These are phyloP conservation scores for Coecobrya sp. DNA, from an alignment of 2,888 invertebrate species.

Conservation along the genomic window DNA sequence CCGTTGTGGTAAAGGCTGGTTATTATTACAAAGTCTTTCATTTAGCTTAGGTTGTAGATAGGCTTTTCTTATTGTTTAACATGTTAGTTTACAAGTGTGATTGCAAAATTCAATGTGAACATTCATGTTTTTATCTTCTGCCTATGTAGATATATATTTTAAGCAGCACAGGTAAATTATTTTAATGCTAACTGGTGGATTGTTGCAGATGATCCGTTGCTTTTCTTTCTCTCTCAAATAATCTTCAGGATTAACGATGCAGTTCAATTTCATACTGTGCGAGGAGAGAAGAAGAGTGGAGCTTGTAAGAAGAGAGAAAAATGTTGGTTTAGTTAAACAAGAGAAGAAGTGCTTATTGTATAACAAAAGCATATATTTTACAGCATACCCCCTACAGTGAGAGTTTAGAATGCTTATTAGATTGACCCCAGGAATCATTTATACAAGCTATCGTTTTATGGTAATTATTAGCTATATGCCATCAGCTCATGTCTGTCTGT, in stretches of 20 bases:
- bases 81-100: too few relatives aligned
- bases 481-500: background rate
- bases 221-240: background rate
- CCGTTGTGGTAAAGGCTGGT: too few relatives aligned
- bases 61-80: too few relatives aligned
- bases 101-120: too few relatives aligned
- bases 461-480: constrained; percentile 81
- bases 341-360: constrained; percentile 31
- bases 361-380: constrained; percentile 1
- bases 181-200: constrained; percentile 27
- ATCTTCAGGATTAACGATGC: constrained; percentile 47
- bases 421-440: constrained; percentile 85
- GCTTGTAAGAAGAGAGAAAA: constrained; percentile 3
- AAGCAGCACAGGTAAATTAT: background rate
- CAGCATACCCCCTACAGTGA: constrained; percentile 75
- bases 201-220: background rate
- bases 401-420: constrained; percentile 85
- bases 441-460: constrained; percentile 84
- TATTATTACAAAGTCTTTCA: too few relatives aligned
- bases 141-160: background rate
- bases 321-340: constrained; percentile 2
- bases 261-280: constrained; percentile 48
- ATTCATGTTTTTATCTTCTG: too few relatives aligned
- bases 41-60: too few relatives aligned
- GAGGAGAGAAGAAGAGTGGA: background rate